Evolutionary conservation across 2,797 vertebrate species (phyloP).

Genomic region (Manis javanica): DNA sequence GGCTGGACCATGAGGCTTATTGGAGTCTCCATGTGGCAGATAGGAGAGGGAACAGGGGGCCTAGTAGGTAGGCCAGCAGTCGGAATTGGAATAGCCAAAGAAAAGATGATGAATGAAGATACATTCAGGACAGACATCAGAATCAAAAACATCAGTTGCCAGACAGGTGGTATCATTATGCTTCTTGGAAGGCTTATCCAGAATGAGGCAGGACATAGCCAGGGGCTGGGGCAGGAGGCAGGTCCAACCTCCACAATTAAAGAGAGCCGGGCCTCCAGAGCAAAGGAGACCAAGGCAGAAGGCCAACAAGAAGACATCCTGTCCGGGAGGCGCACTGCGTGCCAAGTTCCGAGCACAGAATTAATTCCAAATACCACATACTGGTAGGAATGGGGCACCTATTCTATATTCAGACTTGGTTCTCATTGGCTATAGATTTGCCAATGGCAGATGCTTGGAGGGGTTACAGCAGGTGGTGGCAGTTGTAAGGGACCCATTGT

Average conservation of each 20-base stretch:
- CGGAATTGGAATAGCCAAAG: background rate
- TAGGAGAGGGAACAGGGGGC: background rate
- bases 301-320: background rate
- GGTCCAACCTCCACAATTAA: background rate
- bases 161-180: background rate
- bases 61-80: background rate
- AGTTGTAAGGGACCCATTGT: background rate
- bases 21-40: background rate
- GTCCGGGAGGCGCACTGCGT: accelerated
- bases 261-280: background rate
- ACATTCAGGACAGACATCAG: background rate
- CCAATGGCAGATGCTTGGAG: background rate
- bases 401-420: background rate
- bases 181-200: background rate
- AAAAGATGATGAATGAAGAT: background rate
- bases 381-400: background rate
- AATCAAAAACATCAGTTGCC: background rate
- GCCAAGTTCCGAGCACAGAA: background rate
- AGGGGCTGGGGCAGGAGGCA: background rate
- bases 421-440: background rate
- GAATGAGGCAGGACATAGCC: background rate
- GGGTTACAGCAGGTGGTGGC: background rate
- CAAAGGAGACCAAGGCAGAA: background rate
- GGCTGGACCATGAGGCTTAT: background rate
- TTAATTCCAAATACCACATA: background rate